Percentiles rank a stretch among this genome's conserved stretches.
phyloP scores from a whole-genome alignment of 2,797 vertebrate genomes.

The Halcyon badia region DNA sequence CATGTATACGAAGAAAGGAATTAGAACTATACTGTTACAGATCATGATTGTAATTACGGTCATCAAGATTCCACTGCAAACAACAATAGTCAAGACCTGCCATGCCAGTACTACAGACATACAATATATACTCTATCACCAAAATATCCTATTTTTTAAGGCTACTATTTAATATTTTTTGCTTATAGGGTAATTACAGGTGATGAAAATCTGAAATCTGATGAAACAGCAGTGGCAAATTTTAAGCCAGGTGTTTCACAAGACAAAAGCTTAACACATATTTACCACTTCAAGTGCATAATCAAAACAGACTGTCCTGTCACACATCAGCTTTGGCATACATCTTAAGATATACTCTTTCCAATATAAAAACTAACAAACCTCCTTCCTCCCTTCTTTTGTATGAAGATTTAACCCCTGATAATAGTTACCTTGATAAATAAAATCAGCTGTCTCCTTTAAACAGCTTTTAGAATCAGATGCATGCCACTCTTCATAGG shows the following conservation, averaged over 20 bases:
- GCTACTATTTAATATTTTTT: not conserved
- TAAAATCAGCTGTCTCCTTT: not conserved
- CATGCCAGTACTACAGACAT: not conserved
- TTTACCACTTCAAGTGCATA: not conserved
- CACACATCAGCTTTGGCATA: not conserved
- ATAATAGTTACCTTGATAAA: not conserved
- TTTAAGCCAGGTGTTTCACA: not conserved
- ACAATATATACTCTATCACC: not conserved
- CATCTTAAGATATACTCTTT: not conserved
- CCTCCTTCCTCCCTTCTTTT: not conserved
- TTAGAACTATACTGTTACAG: not conserved
- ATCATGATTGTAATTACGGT: not conserved
- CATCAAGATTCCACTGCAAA: not conserved
- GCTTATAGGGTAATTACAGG: not conserved
- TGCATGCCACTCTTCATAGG: rapidly evolving
- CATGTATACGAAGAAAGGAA: not conserved
- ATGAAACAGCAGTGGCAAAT: not conserved
- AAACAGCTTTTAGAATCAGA: not conserved
- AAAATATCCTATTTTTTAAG: not conserved
- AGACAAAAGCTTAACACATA: not conserved
- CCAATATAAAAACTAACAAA: not conserved
- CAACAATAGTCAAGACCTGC: not conserved
- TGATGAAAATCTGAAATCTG: not conserved
- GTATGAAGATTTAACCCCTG: not conserved
- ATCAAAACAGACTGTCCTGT: not conserved